Percentiles rank a stretch among this genome's conserved stretches.
Evolutionary conservation across 2,113 vertebrate species (phyloP).

Genomic region (Ceyx melanurus): DNA sequence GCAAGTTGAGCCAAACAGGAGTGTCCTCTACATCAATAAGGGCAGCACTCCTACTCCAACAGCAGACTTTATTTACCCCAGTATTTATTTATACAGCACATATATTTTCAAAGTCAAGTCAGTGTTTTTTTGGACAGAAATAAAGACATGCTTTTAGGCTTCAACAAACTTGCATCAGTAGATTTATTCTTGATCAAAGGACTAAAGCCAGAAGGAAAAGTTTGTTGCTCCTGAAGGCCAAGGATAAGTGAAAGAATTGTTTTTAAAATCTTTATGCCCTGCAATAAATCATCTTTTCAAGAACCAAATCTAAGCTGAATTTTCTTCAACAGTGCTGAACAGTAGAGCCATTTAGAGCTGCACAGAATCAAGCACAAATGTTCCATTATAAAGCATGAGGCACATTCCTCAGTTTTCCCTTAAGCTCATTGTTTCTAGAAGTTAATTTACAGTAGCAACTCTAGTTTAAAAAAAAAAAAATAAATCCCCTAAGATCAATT

Average conservation of each 20-base stretch:
- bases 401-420: slow-evolving; percentile 65
- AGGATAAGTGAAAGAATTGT: slow-evolving; percentile 58
- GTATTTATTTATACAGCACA: slow-evolving; percentile 14
- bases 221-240: slow-evolving; percentile 65
- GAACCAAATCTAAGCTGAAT: slow-evolving; percentile 58
- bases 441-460: slow-evolving; percentile 70
- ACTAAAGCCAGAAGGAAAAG: slow-evolving; percentile 36
- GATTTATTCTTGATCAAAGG: slow-evolving; percentile 46
- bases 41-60: background rate
- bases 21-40: background rate
- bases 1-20: background rate
- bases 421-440: slow-evolving; percentile 69
- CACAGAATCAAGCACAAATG: slow-evolving; percentile 65
- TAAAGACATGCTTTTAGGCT: slow-evolving; percentile 38
- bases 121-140: background rate
- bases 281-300: slow-evolving; percentile 74
- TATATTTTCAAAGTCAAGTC: background rate
- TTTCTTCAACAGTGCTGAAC: slow-evolving; percentile 65
- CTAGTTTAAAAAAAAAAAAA: slow-evolving; percentile 47
- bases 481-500: slow-evolving; percentile 51
- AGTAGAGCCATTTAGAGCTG: slow-evolving; percentile 69
- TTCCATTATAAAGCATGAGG: slow-evolving; percentile 63
- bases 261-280: slow-evolving; percentile 66
- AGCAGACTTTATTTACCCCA: background rate
- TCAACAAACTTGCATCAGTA: slow-evolving; percentile 25